phyloP scores from a whole-genome alignment of 2,888 invertebrate species.

The Eupithecia subumbrata region DNA sequence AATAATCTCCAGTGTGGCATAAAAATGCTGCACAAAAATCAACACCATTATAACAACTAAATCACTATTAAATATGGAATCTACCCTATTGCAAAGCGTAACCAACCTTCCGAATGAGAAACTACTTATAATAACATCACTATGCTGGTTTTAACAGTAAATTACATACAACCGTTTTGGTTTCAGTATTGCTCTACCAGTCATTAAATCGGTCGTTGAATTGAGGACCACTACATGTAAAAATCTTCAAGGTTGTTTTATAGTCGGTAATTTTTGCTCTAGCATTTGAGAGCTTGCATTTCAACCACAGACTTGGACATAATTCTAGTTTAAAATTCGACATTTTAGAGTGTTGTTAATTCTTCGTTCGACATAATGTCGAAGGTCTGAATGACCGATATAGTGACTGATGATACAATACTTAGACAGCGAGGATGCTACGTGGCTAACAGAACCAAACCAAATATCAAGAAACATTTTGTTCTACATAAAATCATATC shows the following conservation, averaged over 20 bases:
- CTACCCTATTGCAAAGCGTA: conserved; percentile 74
- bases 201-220: neutral
- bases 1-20: neutral
- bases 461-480: conserved; percentile 59
- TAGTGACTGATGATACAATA: conserved; percentile 19
- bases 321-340: neutral
- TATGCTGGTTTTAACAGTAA: conserved; percentile 65
- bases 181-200: conserved; percentile 35
- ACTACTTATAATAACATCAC: conserved; percentile 73
- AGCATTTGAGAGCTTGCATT: neutral
- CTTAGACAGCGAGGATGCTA: conserved; percentile 63
- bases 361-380: neutral
- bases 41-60: conserved; percentile 59
- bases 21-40: conserved; percentile 11
- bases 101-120: conserved; percentile 73
- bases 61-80: conserved; percentile 64
- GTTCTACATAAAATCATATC: conserved; percentile 76
- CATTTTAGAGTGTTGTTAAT: neutral
- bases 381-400: neutral
- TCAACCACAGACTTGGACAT: neutral
- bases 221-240: neutral
- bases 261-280: neutral
- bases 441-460: conserved; percentile 71
- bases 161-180: conserved; percentile 61
- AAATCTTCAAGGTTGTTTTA: neutral